Conservation (phyloP, 2,113 vertebrate genomes). For the Dolichallabes microphthalmus region DNA sequence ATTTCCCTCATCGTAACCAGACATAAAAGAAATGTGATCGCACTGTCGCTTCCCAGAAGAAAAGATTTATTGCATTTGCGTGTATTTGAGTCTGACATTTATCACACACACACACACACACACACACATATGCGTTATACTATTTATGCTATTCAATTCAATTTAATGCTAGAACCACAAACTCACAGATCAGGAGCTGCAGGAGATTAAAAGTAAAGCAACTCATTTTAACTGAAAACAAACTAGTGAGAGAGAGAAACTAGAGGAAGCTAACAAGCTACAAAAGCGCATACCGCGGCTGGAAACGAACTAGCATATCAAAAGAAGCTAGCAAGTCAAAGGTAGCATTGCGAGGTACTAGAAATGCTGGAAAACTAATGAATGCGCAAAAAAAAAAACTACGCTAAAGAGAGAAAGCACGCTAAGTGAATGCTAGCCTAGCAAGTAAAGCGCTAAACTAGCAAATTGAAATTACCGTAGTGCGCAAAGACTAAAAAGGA, state of each 20-base stretch:
- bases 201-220: not conserved
- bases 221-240: not conserved
- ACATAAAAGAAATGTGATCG: slow-evolving; percentile 11
- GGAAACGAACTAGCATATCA: too few species aligned
- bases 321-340: not conserved
- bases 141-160: too few species aligned
- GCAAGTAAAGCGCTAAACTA: not conserved
- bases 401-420: not conserved
- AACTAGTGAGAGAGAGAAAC: not conserved
- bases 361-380: too few species aligned
- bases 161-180: not conserved
- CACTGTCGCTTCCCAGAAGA: not conserved
- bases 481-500: not conserved
- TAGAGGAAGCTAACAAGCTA: not conserved
- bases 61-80: slow-evolving; percentile 1
- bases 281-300: not conserved
- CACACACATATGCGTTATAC: not conserved
- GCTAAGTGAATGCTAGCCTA: not conserved
- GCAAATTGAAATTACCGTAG: not conserved
- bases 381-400: not conserved
- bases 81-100: not conserved
- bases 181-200: not conserved
- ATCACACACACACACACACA: not conserved
- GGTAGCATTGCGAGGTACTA: not conserved
- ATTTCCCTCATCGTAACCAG: slow-evolving; percentile 4